A percentile compares a stretch with the other conserved stretches of the same genome.
Evolutionary conservation across 1,140 invertebrate species (phyloP).

Genomic region (Camponotus pennsylvanicus): DNA sequence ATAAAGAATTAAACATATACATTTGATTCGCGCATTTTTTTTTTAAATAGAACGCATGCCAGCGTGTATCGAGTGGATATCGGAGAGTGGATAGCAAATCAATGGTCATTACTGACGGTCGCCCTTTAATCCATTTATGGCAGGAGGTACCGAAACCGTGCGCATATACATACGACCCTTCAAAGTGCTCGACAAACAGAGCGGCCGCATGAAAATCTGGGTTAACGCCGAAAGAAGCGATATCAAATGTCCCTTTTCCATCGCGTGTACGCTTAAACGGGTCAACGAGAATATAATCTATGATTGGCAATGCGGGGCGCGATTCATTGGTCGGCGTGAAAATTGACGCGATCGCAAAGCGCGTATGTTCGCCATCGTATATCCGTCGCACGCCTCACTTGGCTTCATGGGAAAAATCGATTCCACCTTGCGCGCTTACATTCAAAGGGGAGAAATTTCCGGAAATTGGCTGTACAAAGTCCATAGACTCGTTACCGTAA

Average conservation of each 20-base stretch:
- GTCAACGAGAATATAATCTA: conserved; percentile 54
- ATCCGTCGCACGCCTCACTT: background rate
- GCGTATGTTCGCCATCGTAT: background rate
- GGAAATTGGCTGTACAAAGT: conserved; percentile 54
- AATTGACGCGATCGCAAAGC: conserved; percentile 1
- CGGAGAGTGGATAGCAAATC: conserved; percentile 28
- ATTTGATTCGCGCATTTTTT: background rate
- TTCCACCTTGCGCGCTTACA: conserved; percentile 20
- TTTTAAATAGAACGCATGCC: background rate
- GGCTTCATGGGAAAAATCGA: conserved; percentile 12
- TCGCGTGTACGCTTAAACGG: conserved; percentile 38
- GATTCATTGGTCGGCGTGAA: conserved; percentile 17
- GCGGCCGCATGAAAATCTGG: conserved; percentile 25
- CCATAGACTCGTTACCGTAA: conserved; percentile 47
- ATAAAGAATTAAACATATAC: background rate
- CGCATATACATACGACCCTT: background rate
- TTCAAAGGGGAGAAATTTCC: conserved; percentile 36
- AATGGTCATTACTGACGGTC: background rate
- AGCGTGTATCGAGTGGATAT: background rate
- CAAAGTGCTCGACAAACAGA: conserved; percentile 28
- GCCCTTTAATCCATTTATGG: conserved; percentile 27
- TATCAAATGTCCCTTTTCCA: conserved; percentile 34
- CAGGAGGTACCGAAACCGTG: conserved; percentile 9
- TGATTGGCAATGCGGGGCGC: conserved; percentile 26
- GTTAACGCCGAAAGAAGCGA: conserved; percentile 49